These are phyloP conservation scores for Andrena praecox DNA, from an alignment of 2,888 invertebrate species.

Conservation along the genomic window DNA sequence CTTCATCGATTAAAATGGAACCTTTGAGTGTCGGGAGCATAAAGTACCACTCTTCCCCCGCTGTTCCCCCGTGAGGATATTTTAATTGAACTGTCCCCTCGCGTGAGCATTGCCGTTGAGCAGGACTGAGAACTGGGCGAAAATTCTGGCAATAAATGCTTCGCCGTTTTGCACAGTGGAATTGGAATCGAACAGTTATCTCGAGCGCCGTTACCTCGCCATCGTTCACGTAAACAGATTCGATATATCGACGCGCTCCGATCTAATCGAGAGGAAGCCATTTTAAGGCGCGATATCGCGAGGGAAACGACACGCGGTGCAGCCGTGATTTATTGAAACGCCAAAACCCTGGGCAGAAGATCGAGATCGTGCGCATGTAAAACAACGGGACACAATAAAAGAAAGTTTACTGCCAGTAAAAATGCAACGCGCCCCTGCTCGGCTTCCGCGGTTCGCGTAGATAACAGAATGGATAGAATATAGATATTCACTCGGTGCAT, in stretches of 20 bases:
- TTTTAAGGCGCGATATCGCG: not conserved
- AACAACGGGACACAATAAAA: slow-evolving; percentile 62
- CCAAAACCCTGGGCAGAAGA: slow-evolving; percentile 33
- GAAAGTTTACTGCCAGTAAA: slow-evolving; percentile 76
- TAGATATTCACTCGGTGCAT: slow-evolving; percentile 51
- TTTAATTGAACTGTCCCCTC: slow-evolving; percentile 35
- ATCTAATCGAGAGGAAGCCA: slow-evolving; percentile 10
- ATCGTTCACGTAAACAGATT: too few species aligned
- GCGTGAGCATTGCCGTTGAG: not conserved
- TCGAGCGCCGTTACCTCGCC: too few species aligned
- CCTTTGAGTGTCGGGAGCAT: not conserved
- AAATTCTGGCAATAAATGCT: not conserved
- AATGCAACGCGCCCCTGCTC: slow-evolving; percentile 60
- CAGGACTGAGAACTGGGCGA: not conserved
- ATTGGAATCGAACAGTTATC: not conserved
- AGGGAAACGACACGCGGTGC: not conserved
- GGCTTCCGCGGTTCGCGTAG: slow-evolving; percentile 29
- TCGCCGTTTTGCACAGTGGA: not conserved
- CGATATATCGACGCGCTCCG: not conserved
- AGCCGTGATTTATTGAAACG: slow-evolving; percentile 58
- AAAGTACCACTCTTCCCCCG: slow-evolving; percentile 7
- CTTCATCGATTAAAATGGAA: slow-evolving; percentile 24
- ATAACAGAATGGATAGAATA: slow-evolving; percentile 57
- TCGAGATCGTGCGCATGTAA: slow-evolving; percentile 40
- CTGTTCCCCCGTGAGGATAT: not conserved